Evolutionary conservation across 2,113 vertebrate species (phyloP), one percentile per base, ranked within the genome.

Genomic region (Desmodus rotundus): DNA sequence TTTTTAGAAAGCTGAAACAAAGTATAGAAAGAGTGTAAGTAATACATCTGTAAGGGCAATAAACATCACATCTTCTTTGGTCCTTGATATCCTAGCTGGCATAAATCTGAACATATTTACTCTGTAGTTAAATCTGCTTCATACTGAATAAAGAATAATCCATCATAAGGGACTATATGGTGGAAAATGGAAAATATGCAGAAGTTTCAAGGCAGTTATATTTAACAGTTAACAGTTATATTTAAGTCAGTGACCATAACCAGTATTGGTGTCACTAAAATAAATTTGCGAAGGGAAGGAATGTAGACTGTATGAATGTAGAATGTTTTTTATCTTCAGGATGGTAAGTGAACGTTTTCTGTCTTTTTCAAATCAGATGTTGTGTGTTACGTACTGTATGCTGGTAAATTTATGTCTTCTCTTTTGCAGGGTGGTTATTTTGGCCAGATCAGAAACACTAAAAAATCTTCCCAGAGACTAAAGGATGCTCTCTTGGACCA

Each of bases 401-500:
- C 28, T 91, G 61, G 28, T 89, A 77, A 84, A 76, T 87, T 89
- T 92, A 16, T 78, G 19, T 96, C 50, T 90, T 96, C 1, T 97
- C 50, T 91, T 97, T 2, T 85, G n/a, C 96, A 99, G 99, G 99
- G 99, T 36, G 99, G 99, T 78, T 99, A 99, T 98, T 99, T 99
- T 70, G 99, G 99, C 45, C 99, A 99, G 97, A 99, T 99, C 96
- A 98, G 99, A 96, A 99, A 99, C 98, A 99, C 99, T 19, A 99
- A 99, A 98, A 99, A 99, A 93, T 99, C 99, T 0, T 99, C 99
- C 61, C 99, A 99, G 97, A 99, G 99, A 50, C 98, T 99, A 97
- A 99, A 99, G 98, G 99, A 99, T 85, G 99, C 99, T 0, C 98
- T 99, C 20, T 95, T 99, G 94, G 99, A 99, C 97, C 99, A 99